Evolutionary conservation across 2,888 invertebrate species (phyloP).

Genomic region (Drosophila merina): DNA sequence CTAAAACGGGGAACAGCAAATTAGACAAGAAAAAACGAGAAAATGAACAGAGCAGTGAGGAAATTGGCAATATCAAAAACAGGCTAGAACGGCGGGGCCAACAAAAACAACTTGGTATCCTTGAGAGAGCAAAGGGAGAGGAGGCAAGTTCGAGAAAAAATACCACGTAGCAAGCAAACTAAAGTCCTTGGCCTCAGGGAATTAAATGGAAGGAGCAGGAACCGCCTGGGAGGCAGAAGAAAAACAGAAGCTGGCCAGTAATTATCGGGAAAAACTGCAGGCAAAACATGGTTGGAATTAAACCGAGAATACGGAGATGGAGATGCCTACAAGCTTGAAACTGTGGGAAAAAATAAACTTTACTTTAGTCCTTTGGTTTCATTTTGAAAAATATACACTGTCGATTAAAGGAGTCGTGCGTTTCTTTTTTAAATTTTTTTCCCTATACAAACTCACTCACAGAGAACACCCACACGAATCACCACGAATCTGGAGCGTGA

Average conservation of each 20-base stretch:
- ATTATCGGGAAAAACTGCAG: slow-evolving; percentile 38
- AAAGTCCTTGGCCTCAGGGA: slow-evolving; percentile 53
- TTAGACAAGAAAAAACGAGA: slow-evolving; percentile 17
- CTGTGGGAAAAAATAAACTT: neutral
- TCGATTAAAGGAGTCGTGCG: neutral
- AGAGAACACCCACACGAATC: slow-evolving; percentile 13
- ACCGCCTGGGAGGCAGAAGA: slow-evolving; percentile 10
- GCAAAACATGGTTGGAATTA: slow-evolving; percentile 9
- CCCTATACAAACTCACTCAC: neutral
- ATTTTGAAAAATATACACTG: neutral
- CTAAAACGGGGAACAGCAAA: slow-evolving; percentile 21
- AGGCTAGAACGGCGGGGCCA: slow-evolving; percentile 21
- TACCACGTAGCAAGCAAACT: slow-evolving; percentile 12
- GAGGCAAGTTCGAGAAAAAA: slow-evolving; percentile 14
- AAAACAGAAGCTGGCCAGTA: slow-evolving; percentile 24
- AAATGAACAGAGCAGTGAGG: slow-evolving; percentile 9
- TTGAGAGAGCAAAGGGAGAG: slow-evolving; percentile 3
- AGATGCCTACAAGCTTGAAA: neutral
- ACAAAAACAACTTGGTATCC: slow-evolving; percentile 28
- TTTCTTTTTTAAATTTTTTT: slow-evolving; percentile 8
- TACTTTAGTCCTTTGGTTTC: neutral
- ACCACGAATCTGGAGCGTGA: slow-evolving; percentile 63
- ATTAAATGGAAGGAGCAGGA: slow-evolving; percentile 43
- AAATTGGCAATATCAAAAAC: slow-evolving; percentile 30
- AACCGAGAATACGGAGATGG: slow-evolving; percentile 1